Conservation (phyloP, 2,113 vertebrate genomes). For the Calonectris borealis region DNA sequence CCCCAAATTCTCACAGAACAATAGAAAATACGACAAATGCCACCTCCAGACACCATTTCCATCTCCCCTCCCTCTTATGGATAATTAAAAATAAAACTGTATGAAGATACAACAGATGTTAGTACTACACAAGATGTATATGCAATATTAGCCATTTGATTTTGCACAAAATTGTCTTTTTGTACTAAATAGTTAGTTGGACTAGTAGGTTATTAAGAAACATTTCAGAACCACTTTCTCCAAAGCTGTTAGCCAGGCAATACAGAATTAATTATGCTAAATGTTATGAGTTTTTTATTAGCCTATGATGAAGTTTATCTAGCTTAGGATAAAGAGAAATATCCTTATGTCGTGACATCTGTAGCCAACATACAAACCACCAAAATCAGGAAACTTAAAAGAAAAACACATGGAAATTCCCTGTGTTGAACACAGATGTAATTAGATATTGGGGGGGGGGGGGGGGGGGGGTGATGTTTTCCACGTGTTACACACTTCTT, state of each 20-base stretch:
- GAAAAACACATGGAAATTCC: not conserved
- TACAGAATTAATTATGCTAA: not conserved
- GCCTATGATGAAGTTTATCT: not conserved
- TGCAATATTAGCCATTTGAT: not conserved
- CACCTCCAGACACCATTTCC: not conserved
- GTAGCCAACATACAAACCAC: not conserved
- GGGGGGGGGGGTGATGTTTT: not conserved
- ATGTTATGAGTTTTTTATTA: not conserved
- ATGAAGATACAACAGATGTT: not conserved
- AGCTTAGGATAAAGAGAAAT: not conserved
- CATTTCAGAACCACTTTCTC: not conserved
- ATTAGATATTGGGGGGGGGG: not conserved
- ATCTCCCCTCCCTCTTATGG: not conserved
- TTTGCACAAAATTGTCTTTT: not conserved
- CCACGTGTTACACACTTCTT: not conserved
- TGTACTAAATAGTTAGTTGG: not conserved
- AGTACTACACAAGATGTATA: not conserved
- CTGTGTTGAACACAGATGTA: not conserved
- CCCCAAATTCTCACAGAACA: not conserved
- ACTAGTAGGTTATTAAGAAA: not conserved
- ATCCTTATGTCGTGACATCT: not conserved
- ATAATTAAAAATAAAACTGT: not conserved
- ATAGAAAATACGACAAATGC: not conserved
- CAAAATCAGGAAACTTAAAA: not conserved
- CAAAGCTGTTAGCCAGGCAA: not conserved